Conservation (phyloP, 2,888 invertebrate genomes). For the Macrophya annulata region DNA sequence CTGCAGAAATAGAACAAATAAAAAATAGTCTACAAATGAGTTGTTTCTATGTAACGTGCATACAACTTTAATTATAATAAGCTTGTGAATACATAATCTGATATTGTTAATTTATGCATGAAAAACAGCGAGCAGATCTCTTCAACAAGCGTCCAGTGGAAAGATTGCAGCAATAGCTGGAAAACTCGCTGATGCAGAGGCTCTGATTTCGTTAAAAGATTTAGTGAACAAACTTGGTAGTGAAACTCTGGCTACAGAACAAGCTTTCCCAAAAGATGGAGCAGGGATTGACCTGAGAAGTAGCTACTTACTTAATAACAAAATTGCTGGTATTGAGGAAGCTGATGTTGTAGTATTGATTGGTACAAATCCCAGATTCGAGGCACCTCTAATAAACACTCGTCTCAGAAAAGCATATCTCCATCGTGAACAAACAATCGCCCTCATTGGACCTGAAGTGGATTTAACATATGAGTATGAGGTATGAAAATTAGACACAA, state of each 20-base stretch:
- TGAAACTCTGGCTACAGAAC: conserved; percentile 94
- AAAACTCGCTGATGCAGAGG: conserved; percentile 94
- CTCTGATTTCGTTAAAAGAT: conserved; percentile 95
- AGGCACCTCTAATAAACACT: conserved; percentile 97
- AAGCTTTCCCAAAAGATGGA: conserved; percentile 90
- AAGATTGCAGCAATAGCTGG: conserved; percentile 94
- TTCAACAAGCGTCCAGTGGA: conserved; percentile 85
- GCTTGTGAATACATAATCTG: background rate
- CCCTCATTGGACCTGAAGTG: conserved; percentile 93
- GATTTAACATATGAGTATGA: conserved; percentile 96
- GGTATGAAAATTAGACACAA: conserved; percentile 76
- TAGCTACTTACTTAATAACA: conserved; percentile 95
- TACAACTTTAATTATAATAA: background rate
- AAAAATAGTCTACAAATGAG: background rate
- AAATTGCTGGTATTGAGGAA: conserved; percentile 94
- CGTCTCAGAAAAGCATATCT: conserved; percentile 97
- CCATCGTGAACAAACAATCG: conserved; percentile 93
- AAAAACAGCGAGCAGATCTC: conserved; percentile 82
- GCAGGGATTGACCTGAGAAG: conserved; percentile 93
- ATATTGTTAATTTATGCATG: conserved; percentile 1
- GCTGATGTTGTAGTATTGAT: conserved; percentile 95
- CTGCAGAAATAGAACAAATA: background rate
- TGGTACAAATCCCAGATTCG: conserved; percentile 98
- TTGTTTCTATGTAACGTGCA: background rate
- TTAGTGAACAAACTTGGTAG: conserved; percentile 93